Percentiles rank a stretch among this genome's conserved stretches.
Conservation (phyloP, 2,797 vertebrate genomes). For the Cynodonichthys magdalenae region DNA sequence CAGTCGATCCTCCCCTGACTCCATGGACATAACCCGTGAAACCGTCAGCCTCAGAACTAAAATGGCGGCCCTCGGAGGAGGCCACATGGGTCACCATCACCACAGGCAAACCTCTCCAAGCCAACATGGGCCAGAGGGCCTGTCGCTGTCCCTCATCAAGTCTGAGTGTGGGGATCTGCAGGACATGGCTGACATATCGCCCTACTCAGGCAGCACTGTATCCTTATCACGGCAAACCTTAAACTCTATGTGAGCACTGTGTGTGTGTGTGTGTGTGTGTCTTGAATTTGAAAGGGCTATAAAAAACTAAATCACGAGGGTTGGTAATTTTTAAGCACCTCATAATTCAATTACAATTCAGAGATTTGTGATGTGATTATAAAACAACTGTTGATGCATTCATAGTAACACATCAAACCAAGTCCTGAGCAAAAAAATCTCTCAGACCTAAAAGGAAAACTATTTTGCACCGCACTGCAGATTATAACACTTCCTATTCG, state of each 20-base stretch:
- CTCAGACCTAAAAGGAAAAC: no score
- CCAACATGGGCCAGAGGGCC: conserved; percentile 90
- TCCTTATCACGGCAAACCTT: conserved; percentile 77
- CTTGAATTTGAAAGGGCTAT: no score
- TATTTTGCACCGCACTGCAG: no score
- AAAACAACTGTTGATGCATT: no score
- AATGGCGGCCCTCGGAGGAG: conserved; percentile 87
- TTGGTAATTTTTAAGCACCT: no score
- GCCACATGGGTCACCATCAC: conserved; percentile 90
- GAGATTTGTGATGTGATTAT: no score
- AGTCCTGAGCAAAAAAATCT: no score
- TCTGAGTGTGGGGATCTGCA: conserved; percentile 97
- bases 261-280: background rate
- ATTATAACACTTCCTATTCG: no score
- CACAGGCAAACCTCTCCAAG: conserved; percentile 87
- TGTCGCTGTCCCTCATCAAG: conserved; percentile 97
- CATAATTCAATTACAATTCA: no score
- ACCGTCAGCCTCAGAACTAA: conserved; percentile 96
- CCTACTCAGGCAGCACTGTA: conserved; percentile 98
- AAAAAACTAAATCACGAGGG: no score
- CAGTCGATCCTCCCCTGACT: conserved; percentile 90
- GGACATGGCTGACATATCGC: conserved; percentile 97
- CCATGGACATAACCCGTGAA: conserved; percentile 94
- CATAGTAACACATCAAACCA: no score
- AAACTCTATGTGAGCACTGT: background rate